Evolutionary conservation across 1,140 invertebrate species (phyloP), one percentile per base, ranked within the genome.

Genomic region (Bombus pascuorum): DNA sequence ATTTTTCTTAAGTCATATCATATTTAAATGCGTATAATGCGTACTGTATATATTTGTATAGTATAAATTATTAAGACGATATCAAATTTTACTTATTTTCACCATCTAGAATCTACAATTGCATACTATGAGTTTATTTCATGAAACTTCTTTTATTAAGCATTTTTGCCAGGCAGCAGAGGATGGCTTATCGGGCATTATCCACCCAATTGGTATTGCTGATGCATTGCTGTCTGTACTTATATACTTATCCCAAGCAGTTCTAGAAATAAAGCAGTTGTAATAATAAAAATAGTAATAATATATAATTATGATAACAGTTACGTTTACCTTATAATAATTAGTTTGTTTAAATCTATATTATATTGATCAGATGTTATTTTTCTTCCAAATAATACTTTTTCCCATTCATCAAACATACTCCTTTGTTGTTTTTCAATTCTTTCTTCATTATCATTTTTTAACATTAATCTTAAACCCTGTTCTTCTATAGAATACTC

Each of bases 211-310:
- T 28, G 96, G 96, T 68, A 96, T 91, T 44, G 94, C 78, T 5
- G 94, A 94, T n/a, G 95, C 95, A 83, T 94, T 90, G 18, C 65
- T 81, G 59, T 93, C 91, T 37, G 59, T 75, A 86, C 90, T 92
- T 65, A 96, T 89, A 87, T 93, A 96, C 87, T 94, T 94, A 90
- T 96, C 96, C 96, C 96, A 96, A 37, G 95, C 92, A 73, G 89
- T 90, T 91, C 96, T 96, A 87, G 76, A 96, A 95, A 86, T 47
- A 85, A 89, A 90, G 87, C 81, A 80, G 89, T 86, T 73, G 66
- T 85, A n/a, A 59, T 85, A n/a, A 37, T 32, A 22, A 3, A n/a
- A 62, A 57, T 18, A 70, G 65, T 34, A 25, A 28, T 39, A 71
- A 37, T 37, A 28, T 18, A 47, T 47, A 47, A 47, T 47, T 47